These are phyloP conservation scores for Cyclophora albipunctata DNA, from an alignment of 2,888 invertebrate species.

Conservation along the genomic window DNA sequence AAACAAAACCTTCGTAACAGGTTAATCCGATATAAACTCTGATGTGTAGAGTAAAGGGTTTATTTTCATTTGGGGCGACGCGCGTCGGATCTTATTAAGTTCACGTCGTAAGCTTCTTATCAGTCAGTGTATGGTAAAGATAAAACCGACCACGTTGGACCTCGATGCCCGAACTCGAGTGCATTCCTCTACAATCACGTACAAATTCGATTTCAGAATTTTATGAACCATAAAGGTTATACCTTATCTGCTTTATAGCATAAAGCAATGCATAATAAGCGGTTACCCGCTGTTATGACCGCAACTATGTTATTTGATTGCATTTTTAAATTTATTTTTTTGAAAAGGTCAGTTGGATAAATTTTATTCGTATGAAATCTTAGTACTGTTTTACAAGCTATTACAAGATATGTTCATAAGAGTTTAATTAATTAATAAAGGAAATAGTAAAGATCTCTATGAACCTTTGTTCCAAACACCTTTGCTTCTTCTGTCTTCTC, in stretches of 20 bases:
- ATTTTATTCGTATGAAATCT: too few relatives aligned
- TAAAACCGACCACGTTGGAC: slow-evolving; percentile 60
- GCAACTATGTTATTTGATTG: slow-evolving; percentile 10
- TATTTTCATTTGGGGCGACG: slow-evolving; percentile 35
- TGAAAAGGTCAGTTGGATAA: too few relatives aligned
- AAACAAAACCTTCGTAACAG: too few relatives aligned
- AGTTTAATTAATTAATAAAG: too few relatives aligned
- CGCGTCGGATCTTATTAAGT: slow-evolving; percentile 62
- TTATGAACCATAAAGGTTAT: slow-evolving; percentile 17
- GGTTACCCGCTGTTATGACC: background rate
- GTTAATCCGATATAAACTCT: too few relatives aligned
- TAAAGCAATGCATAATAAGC: slow-evolving; percentile 11
- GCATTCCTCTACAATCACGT: slow-evolving; percentile 49
- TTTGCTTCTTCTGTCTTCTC: too few relatives aligned
- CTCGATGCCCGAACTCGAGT: slow-evolving; percentile 40
- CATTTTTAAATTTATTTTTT: background rate
- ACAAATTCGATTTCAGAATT: slow-evolving; percentile 22
- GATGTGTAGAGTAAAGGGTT: slow-evolving; percentile 32
- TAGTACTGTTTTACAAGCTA: too few relatives aligned
- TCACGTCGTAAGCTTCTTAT: slow-evolving; percentile 67
- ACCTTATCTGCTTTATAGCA: slow-evolving; percentile 7
- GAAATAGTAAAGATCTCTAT: too few relatives aligned
- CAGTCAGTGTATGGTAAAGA: slow-evolving; percentile 67
- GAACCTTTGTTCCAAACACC: too few relatives aligned
- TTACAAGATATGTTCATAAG: too few relatives aligned